Percentiles rank a stretch among this genome's conserved stretches.
phyloP scores from a whole-genome alignment of 2,113 vertebrate genomes.

The Electrona antarctica region DNA sequence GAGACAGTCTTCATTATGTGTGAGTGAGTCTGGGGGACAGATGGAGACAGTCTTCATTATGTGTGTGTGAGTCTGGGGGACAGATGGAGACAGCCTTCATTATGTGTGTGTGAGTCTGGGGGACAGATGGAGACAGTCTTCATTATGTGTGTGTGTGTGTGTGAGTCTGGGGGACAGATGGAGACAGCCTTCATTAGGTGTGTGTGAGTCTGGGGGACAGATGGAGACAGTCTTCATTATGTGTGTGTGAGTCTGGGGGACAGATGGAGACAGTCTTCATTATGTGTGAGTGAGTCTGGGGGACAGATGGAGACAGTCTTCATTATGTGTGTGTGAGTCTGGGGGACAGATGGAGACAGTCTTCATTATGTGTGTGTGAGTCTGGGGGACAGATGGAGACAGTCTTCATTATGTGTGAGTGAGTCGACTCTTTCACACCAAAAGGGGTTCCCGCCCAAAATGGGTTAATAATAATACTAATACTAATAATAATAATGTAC shows the following conservation, averaged over 20 bases:
- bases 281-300: too few relatives aligned
- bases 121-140: too few relatives aligned
- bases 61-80: background rate
- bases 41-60: background rate
- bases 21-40: background rate
- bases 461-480: too few relatives aligned
- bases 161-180: conserved; percentile 52
- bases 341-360: conserved; percentile 10
- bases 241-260: too few relatives aligned
- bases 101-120: background rate
- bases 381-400: too few relatives aligned
- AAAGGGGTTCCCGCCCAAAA: too few relatives aligned
- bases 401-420: background rate
- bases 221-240: too few relatives aligned
- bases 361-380: too few relatives aligned
- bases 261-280: background rate
- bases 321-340: too few relatives aligned
- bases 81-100: background rate
- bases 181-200: too few relatives aligned
- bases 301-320: conserved; percentile 4
- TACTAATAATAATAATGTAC: background rate
- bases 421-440: background rate
- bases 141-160: background rate
- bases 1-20: background rate
- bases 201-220: conserved; percentile 59